Evolutionary conservation across 37 sponge, comb jelly and placozoan genomes (phyloP).

Genomic region (Spongilla lacustris): DNA sequence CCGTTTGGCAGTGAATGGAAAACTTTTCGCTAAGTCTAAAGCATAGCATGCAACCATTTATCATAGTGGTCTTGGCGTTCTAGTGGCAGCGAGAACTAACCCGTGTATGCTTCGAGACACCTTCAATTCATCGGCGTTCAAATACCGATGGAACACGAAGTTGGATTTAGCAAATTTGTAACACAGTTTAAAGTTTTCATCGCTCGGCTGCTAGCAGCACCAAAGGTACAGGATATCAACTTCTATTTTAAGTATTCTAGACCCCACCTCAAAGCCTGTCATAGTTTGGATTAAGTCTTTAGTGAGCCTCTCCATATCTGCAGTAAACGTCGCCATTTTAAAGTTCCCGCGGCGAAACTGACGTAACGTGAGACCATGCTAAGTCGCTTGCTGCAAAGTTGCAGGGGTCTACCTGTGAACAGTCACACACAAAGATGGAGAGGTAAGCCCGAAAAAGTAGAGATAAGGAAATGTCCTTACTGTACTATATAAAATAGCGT

Average conservation of each 20-base stretch:
- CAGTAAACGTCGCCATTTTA: constrained; percentile 61
- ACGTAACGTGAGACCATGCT: constrained; percentile 12
- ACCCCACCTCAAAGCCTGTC: constrained; percentile 54
- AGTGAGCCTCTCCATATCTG: constrained; percentile 30
- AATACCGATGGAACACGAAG: constrained; percentile 69
- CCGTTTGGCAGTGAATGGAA: constrained; percentile 43
- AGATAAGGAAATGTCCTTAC: background rate
- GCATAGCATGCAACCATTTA: background rate
- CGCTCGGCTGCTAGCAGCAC: constrained; percentile 11
- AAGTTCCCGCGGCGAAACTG: background rate
- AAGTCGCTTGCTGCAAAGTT: background rate
- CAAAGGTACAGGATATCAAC: background rate
- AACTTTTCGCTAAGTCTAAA: constrained; percentile 62
- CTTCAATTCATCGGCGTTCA: constrained; percentile 50
- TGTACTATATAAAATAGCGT: background rate
- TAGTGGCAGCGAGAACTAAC: constrained; percentile 16
- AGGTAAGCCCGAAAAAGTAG: background rate
- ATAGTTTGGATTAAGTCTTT: constrained; percentile 25
- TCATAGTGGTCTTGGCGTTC: background rate
- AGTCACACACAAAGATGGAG: background rate
- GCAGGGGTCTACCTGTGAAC: background rate
- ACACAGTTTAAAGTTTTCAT: constrained; percentile 63
- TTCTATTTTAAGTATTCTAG: background rate
- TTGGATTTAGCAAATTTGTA: constrained; percentile 64
- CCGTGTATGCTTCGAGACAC: constrained; percentile 43